A percentile compares a stretch with the other conserved stretches of the same genome.
Conservation (phyloP, 2,113 vertebrate species). For the Scortum barcoo region DNA sequence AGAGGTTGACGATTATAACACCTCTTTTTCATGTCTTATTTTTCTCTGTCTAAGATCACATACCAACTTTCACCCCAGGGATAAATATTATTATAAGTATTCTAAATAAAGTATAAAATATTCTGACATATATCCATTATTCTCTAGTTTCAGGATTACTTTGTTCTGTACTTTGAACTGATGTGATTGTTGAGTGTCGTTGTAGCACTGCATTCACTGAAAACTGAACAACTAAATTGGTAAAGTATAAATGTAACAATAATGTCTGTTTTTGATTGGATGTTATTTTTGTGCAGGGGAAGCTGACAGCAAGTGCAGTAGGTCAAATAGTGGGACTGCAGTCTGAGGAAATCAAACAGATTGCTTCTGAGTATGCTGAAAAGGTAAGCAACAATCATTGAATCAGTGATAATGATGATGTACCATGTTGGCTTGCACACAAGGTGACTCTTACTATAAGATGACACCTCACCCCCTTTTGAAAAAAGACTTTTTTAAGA, state of each 20-base stretch:
- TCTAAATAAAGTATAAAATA: too few species aligned
- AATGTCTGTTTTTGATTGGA: neutral
- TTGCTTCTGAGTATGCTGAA: slow-evolving; percentile 93
- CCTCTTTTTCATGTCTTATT: neutral
- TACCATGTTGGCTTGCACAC: too few species aligned
- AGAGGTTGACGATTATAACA: neutral
- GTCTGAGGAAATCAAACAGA: slow-evolving; percentile 96
- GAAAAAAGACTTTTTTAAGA: neutral
- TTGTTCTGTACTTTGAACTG: neutral
- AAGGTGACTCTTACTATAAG: neutral
- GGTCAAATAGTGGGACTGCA: slow-evolving; percentile 97
- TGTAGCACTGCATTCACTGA: neutral
- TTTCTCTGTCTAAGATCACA: too few species aligned
- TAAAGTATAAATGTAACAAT: neutral
- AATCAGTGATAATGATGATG: neutral
- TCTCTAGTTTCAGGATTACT: neutral
- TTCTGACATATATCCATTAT: too few species aligned
- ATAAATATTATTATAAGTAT: too few species aligned
- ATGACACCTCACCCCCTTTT: neutral
- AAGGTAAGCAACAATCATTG: slow-evolving; percentile 68
- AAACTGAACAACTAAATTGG: neutral
- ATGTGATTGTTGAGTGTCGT: neutral
- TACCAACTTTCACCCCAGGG: too few species aligned
- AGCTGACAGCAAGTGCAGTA: slow-evolving; percentile 92
- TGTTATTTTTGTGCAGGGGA: slow-evolving; percentile 84